Conservation (phyloP, 1,140 invertebrate genomes). For the Littorina saxatilis region DNA sequence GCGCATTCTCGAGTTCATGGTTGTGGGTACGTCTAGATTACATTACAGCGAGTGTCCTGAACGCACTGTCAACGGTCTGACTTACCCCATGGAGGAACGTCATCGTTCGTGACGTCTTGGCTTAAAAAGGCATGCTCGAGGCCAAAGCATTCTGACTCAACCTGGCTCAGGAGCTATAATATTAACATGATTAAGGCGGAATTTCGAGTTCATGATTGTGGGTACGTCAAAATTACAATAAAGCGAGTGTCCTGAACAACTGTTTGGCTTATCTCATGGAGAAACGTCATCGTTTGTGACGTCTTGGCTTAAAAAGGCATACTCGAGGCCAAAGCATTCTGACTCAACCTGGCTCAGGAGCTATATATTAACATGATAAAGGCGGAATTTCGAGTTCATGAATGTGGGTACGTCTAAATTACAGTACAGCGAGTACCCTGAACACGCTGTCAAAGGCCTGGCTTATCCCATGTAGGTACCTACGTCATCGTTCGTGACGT, state of each 20-base stretch:
- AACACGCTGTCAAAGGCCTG: conserved; percentile 60
- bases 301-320: not conserved
- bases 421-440: too few species aligned
- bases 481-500: too few species aligned
- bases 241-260: conserved; percentile 70
- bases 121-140: not conserved
- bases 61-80: conserved; percentile 55
- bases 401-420: too few species aligned
- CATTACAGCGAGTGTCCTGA: conserved; percentile 71
- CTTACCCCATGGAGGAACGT: conserved; percentile 67
- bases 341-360: not conserved
- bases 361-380: too few species aligned
- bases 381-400: too few species aligned
- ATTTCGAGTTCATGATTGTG: too few species aligned
- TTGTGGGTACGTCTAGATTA: too few species aligned
- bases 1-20: too few species aligned
- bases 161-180: not conserved
- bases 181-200: too few species aligned
- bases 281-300: conserved; percentile 57
- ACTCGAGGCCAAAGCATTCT: not conserved
- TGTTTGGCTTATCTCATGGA: conserved; percentile 60
- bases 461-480: conserved; percentile 67
- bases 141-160: not conserved
- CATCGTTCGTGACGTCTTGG: too few species aligned
- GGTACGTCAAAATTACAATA: too few species aligned